Percentiles rank a stretch among this genome's conserved stretches.
These are phyloP conservation scores for Xestia sexstrigata DNA, from an alignment of 2,888 invertebrate genomes.

Conservation along the genomic window DNA sequence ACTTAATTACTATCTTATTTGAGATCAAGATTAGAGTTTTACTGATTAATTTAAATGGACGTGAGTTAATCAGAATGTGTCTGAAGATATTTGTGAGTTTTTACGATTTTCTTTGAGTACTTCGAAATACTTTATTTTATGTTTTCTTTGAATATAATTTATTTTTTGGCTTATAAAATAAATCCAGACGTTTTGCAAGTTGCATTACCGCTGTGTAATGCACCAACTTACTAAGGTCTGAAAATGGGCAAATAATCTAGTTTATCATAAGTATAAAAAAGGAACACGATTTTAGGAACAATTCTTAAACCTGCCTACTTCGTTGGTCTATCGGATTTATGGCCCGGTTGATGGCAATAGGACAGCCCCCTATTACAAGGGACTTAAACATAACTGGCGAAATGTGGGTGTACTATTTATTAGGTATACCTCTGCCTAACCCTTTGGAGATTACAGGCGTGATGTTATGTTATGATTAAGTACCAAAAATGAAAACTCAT, in stretches of 20 bases:
- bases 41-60: conserved; percentile 61
- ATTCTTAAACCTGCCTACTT: neutral
- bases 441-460: neutral
- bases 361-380: too few species aligned
- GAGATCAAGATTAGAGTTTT: conserved; percentile 59
- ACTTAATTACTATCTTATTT: conserved; percentile 65
- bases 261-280: neutral
- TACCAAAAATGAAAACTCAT: neutral
- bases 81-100: conserved; percentile 32
- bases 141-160: neutral
- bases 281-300: neutral
- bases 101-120: neutral
- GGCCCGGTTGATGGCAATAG: too few species aligned
- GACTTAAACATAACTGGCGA: neutral
- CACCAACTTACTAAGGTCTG: too few species aligned
- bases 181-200: neutral
- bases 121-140: neutral
- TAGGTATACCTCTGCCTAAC: neutral
- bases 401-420: neutral
- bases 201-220: too few species aligned
- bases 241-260: neutral
- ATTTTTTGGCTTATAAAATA: neutral
- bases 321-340: too few species aligned
- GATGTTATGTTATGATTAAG: neutral
- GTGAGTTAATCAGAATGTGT: conserved; percentile 49